phyloP scores from a whole-genome alignment of 2,888 invertebrate species.

The Troides oblongomaculatus region DNA sequence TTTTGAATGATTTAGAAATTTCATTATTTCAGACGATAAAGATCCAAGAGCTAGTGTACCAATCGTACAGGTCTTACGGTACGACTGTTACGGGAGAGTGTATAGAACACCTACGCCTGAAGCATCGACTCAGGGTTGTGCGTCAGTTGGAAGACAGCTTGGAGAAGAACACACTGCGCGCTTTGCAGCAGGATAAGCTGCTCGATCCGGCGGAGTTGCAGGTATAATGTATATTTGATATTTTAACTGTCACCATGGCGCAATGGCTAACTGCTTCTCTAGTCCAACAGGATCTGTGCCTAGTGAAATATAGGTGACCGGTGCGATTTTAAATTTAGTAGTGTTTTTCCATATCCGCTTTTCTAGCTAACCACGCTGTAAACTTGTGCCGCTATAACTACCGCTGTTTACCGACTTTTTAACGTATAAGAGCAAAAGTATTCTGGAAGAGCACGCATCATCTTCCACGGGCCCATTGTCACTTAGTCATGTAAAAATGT shows the following conservation, averaged over 20 bases:
- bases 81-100: slow-evolving; percentile 88
- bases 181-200: slow-evolving; percentile 85
- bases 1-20: too few species aligned
- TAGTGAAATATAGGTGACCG: too few species aligned
- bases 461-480: too few species aligned
- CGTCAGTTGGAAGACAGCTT: slow-evolving; percentile 94
- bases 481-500: too few species aligned
- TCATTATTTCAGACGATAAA: slow-evolving; percentile 81
- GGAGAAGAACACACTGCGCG: slow-evolving; percentile 93
- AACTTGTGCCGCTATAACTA: too few species aligned
- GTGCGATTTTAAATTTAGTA: too few species aligned
- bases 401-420: too few species aligned
- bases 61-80: slow-evolving; percentile 91
- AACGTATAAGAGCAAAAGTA: too few species aligned
- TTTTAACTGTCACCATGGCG: not conserved
- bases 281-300: not conserved
- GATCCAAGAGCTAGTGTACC: slow-evolving; percentile 90
- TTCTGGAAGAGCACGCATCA: too few species aligned
- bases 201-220: slow-evolving; percentile 83
- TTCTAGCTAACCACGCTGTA: too few species aligned
- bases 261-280: not conserved
- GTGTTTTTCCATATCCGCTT: too few species aligned
- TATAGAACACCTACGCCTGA: slow-evolving; percentile 94
- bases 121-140: slow-evolving; percentile 94
- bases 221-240: slow-evolving; percentile 45